Percentiles rank a stretch among this genome's conserved stretches.
These are phyloP conservation scores for Poeciliopsis occidentalis DNA, from an alignment of 2,113 vertebrate genomes.

Conservation along the genomic window DNA sequence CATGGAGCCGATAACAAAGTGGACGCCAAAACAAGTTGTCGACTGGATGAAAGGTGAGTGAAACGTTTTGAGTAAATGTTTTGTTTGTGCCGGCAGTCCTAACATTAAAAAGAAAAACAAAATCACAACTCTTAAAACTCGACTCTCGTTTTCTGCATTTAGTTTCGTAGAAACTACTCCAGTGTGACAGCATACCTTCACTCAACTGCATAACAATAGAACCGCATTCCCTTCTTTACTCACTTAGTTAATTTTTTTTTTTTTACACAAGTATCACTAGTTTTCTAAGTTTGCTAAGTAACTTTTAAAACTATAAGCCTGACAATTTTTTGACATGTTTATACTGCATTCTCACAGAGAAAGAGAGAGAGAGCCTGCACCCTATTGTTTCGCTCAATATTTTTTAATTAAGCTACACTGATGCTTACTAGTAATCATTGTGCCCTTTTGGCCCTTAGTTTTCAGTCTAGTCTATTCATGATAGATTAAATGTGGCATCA, in stretches of 20 bases:
- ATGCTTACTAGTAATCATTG: not conserved
- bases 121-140: not conserved
- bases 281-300: too few relatives aligned
- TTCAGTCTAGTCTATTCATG: too few relatives aligned
- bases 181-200: conserved; percentile 61
- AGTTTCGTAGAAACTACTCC: conserved; percentile 77
- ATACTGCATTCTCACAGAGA: not conserved
- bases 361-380: too few relatives aligned
- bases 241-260: too few relatives aligned
- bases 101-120: not conserved
- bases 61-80: not conserved
- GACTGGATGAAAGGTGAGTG: conserved; percentile 83
- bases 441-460: not conserved
- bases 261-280: too few relatives aligned
- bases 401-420: not conserved
- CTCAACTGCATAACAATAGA: conserved; percentile 49
- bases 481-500: not conserved
- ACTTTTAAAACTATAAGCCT: not conserved
- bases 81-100: not conserved
- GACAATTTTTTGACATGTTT: too few relatives aligned
- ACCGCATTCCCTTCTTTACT: conserved; percentile 11
- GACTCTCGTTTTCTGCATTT: conserved; percentile 11
- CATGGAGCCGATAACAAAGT: conserved; percentile 84
- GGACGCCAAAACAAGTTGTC: conserved; percentile 83
- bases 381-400: not conserved